phyloP scores from a whole-genome alignment of 53 echinoderm and acorn worm species.

The Paracentrotus lividus region DNA sequence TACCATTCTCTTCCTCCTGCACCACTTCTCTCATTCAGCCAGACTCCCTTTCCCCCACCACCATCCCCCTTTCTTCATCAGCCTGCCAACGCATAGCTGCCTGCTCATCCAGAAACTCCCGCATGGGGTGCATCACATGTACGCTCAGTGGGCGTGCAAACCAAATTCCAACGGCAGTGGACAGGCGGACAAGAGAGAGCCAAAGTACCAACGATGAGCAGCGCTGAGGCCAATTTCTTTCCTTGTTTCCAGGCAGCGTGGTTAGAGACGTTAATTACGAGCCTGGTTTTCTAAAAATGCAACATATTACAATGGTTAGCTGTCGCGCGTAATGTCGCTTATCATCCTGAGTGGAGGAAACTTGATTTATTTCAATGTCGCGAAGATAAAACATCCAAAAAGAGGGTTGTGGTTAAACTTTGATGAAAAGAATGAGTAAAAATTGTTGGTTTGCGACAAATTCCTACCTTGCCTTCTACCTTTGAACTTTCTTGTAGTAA shows the following conservation, averaged over 20 bases:
- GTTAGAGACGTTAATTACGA: slow-evolving; percentile 15
- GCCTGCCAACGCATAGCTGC: not conserved
- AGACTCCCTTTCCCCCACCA: not conserved
- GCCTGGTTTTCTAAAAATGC: slow-evolving; percentile 62
- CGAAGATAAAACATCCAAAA: not conserved
- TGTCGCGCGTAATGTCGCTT: slow-evolving; percentile 59
- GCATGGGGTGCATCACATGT: slow-evolving; percentile 17
- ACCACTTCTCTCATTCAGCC: not conserved
- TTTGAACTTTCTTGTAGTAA: not conserved
- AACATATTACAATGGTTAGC: slow-evolving; percentile 65
- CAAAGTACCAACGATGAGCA: not conserved
- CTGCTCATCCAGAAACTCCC: slow-evolving; percentile 12
- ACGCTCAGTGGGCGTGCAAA: slow-evolving; percentile 15
- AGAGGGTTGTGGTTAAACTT: too few species aligned
- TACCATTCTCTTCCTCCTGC: not conserved
- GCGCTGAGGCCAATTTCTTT: not conserved
- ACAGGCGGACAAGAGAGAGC: not conserved
- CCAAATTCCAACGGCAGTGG: slow-evolving; percentile 39
- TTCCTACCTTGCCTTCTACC: not conserved
- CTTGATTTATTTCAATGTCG: slow-evolving; percentile 33
- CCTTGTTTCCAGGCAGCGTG: slow-evolving; percentile 10
- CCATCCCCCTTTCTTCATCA: not conserved
- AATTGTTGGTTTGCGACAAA: not conserved
- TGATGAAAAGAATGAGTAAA: not conserved
- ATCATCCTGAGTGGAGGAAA: not conserved